A percentile compares a stretch with the other conserved stretches of the same genome.
Conservation (phyloP, 2,113 vertebrate species). For the Myocastor coypus region DNA sequence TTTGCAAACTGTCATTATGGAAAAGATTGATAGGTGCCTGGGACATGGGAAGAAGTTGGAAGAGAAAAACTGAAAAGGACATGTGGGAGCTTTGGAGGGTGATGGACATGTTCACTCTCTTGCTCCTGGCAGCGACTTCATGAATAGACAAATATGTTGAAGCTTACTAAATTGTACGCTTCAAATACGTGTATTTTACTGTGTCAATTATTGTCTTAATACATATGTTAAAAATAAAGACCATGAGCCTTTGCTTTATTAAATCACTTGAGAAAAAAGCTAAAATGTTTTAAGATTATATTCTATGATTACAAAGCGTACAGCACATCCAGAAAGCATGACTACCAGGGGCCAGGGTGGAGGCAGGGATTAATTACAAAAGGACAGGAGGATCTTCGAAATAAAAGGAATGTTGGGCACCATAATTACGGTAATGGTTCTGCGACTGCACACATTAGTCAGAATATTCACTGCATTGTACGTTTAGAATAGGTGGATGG, state of each 20-base stretch:
- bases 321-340: neutral
- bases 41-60: neutral
- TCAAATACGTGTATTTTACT: neutral
- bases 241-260: neutral
- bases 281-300: slow-evolving; percentile 32
- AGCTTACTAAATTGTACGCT: neutral
- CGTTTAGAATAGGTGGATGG: neutral
- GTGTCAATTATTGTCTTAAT: neutral
- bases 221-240: neutral
- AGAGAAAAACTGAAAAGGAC: neutral
- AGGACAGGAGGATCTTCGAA: neutral
- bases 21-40: neutral
- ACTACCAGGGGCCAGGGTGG: neutral
- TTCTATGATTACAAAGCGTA: neutral
- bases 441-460: neutral
- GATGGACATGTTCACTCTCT: neutral
- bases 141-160: neutral
- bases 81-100: neutral
- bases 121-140: neutral
- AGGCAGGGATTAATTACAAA: neutral
- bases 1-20: neutral
- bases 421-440: neutral
- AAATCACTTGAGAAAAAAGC: neutral
- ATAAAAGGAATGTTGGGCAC: neutral
- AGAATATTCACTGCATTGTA: neutral